These are phyloP conservation scores for Drosophila eohydei DNA, from an alignment of 2,888 invertebrate genomes.

Conservation along the genomic window DNA sequence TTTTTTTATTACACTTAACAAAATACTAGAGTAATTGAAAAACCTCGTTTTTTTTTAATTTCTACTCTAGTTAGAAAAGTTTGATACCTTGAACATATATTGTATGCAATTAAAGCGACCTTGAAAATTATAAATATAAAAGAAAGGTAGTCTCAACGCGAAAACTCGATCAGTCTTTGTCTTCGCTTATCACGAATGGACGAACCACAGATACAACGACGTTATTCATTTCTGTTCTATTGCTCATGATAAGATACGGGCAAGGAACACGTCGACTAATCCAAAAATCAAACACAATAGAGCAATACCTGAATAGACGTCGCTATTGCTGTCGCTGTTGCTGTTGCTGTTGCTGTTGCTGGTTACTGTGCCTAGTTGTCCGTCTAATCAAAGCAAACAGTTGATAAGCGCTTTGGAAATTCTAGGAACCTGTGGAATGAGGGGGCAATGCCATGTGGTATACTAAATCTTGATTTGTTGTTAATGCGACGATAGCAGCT, in stretches of 20 bases:
- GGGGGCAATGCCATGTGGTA: constrained; percentile 41
- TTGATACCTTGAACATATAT: not conserved
- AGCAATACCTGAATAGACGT: constrained; percentile 32
- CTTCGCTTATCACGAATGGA: constrained; percentile 14
- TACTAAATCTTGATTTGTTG: constrained; percentile 38
- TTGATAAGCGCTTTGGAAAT: constrained; percentile 43
- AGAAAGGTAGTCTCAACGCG: not conserved
- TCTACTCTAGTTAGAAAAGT: too few relatives aligned
- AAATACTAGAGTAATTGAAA: not conserved
- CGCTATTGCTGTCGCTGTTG: not conserved
- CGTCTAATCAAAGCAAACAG: constrained; percentile 48
- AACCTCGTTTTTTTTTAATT: not conserved
- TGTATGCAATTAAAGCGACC: constrained; percentile 6
- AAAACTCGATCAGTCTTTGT: constrained; percentile 11
- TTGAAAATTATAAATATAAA: constrained; percentile 5
- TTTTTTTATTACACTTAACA: not conserved
- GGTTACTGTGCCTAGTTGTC: constrained; percentile 27
- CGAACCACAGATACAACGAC: constrained; percentile 21
- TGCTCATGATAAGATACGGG: constrained; percentile 59
- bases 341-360: constrained; percentile 8
- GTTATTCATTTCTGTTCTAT: constrained; percentile 21
- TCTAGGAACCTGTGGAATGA: constrained; percentile 13
- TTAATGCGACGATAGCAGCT: constrained; percentile 53
- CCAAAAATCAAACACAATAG: constrained; percentile 39
- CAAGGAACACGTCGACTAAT: constrained; percentile 49